phyloP scores from a whole-genome alignment of 2,888 invertebrate genomes.

The Tillus elongatus region DNA sequence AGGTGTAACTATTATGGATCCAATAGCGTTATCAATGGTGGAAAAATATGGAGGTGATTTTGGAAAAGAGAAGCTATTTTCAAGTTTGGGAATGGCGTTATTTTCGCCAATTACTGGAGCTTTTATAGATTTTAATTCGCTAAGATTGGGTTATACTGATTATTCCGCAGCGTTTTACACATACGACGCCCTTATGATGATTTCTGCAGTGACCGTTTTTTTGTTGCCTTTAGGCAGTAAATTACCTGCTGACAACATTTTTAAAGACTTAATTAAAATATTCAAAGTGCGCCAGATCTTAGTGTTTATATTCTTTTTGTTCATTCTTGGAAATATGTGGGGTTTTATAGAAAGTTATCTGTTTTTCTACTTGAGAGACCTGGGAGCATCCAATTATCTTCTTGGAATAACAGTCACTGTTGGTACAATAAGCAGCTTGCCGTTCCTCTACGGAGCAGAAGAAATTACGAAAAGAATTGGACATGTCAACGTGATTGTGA shows the following conservation, averaged over 20 bases:
- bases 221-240: constrained; percentile 72
- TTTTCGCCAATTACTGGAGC: constrained; percentile 73
- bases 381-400: constrained; percentile 74
- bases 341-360: constrained; percentile 85
- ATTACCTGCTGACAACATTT: constrained; percentile 67
- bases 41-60: constrained; percentile 77
- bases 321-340: constrained; percentile 77
- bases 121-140: constrained; percentile 63
- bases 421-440: constrained; percentile 73
- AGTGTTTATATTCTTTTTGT: constrained; percentile 71
- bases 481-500: constrained; percentile 73
- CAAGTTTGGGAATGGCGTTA: constrained; percentile 74
- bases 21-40: constrained; percentile 77
- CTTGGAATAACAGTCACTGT: constrained; percentile 78
- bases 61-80: constrained; percentile 70
- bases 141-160: constrained; percentile 64
- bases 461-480: constrained; percentile 72
- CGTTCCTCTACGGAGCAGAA: constrained; percentile 77
- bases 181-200: constrained; percentile 62
- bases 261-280: constrained; percentile 64
- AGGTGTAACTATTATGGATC: constrained; percentile 82
- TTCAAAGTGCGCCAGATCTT: constrained; percentile 72
- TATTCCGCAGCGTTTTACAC: constrained; percentile 84
- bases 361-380: constrained; percentile 75
- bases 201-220: constrained; percentile 65